Base-by-base conservation (phyloP, 2,113 vertebrate genomes). In the Brienomyrus longianalis region DNA sequence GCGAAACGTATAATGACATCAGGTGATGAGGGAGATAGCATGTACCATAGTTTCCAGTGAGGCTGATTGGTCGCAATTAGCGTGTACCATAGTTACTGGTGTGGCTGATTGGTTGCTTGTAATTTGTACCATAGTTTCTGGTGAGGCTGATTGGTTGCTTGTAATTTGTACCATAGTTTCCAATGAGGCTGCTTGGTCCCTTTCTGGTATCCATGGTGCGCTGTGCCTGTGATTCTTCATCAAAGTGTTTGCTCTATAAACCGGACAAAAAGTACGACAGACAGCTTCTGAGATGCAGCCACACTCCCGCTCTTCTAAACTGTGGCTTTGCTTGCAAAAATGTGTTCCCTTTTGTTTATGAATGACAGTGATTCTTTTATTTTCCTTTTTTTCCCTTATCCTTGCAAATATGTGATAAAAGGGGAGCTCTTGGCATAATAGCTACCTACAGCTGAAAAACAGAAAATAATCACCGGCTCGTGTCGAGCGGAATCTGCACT, bases 401-500 rank as follows among this genome's bases (percentile, higher is more conserved):
- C 50, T 88, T 88, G 89, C 48, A 90, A 88, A 89, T 89, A 89
- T 54, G 80, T 89, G 83, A 88, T 89, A 83, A 91, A 91, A 92
- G 90, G 56, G 54, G 88, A 90, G 87, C 74, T 89, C 62, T 91
- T 90, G 90, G 92, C 89, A 85, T 89, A 89, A 89, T 90, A 89
- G 87, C 92, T 89, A 90, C 92, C 87, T 91, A 87, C 88, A 92
- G 74, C 77, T 91, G 62, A 91, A 93, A 89, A 90, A 92, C 19
- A 56, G 87, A 92, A 90, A 90, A 54, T 91, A 91, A 90, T 87
- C 85, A 87, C 47, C 23, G 74, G 85, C 56, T 77, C 31, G 87
- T 45, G 90, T 15, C 89, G 35, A 85, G 84, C 80, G 66, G 62
- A 50, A 66, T 83, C n/a, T 88, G 89, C 88, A 90, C 86, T 91